Percentiles rank a stretch among this genome's conserved stretches.
Conservation (phyloP, 2,113 vertebrate species). For the Saimiri boliviensis region DNA sequence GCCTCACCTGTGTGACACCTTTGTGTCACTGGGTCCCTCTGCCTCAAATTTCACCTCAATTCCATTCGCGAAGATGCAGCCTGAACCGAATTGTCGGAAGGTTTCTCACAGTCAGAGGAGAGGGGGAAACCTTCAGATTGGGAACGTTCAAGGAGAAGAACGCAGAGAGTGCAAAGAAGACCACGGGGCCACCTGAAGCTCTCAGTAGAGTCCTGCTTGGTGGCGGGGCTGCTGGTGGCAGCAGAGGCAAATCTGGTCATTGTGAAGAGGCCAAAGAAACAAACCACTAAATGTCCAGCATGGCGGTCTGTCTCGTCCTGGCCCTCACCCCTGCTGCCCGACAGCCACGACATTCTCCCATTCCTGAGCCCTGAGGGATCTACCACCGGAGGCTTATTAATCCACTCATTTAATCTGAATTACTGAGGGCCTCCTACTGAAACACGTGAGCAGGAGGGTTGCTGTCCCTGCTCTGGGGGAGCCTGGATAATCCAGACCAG, state of each 20-base stretch:
- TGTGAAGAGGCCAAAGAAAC: not conserved
- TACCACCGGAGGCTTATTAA: not conserved
- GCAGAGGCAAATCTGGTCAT: not conserved
- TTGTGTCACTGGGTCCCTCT: not conserved
- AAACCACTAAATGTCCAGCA: not conserved
- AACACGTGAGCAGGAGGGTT: not conserved
- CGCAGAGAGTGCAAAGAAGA: not conserved
- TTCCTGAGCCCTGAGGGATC: not conserved
- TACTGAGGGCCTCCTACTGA: not conserved
- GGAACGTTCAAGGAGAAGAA: not conserved
- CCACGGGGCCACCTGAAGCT: not conserved
- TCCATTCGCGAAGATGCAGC: not conserved
- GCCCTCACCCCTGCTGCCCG: no score
- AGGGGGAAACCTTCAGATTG: not conserved
- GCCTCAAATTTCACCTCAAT: not conserved
- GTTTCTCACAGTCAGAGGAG: not conserved
- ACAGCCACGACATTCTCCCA: not conserved
- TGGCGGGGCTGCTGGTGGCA: fast-evolving
- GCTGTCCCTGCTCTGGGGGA: not conserved
- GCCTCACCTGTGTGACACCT: not conserved
- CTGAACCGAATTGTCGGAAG: not conserved
- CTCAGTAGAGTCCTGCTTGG: not conserved
- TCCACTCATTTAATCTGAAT: not conserved
- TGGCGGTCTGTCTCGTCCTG: not conserved
- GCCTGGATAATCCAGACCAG: fast-evolving